Evolutionary conservation across 1,140 invertebrate species (phyloP).

Genomic region (Oppia nitens): DNA sequence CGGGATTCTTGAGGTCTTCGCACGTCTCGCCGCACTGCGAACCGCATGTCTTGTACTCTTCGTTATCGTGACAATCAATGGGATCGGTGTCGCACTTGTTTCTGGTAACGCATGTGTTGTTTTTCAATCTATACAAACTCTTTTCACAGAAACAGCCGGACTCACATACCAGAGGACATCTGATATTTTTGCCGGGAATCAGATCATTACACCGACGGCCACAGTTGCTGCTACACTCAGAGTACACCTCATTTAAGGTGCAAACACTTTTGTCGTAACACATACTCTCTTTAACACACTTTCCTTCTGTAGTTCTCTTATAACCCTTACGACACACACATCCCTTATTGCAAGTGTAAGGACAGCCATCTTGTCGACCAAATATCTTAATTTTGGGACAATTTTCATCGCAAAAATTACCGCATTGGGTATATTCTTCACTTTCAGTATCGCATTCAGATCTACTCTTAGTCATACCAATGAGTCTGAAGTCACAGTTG

Average conservation of each 20-base stretch:
- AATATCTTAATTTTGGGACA: neutral
- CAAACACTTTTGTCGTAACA: no score
- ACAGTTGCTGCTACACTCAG: constrained; percentile 11
- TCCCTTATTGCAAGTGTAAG: neutral
- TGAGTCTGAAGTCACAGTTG: no score
- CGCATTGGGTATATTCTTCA: neutral
- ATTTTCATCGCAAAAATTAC: neutral
- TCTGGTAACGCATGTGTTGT: neutral
- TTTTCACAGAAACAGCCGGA: neutral
- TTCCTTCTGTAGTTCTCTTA: neutral
- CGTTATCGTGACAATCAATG: neutral
- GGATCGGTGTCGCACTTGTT: neutral
- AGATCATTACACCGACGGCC: neutral
- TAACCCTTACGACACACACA: neutral
- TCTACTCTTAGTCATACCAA: no score
- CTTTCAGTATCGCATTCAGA: no score
- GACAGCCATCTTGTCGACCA: neutral
- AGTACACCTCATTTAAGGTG: neutral
- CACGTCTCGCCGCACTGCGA: neutral
- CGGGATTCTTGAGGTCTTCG: neutral
- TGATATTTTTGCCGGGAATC: neutral
- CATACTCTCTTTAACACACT: neutral
- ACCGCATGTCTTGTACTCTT: neutral
- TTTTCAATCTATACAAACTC: neutral
- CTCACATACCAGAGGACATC: neutral